Conservation (phyloP, 1,140 invertebrate species). For the Alviniconcha marisindica region DNA sequence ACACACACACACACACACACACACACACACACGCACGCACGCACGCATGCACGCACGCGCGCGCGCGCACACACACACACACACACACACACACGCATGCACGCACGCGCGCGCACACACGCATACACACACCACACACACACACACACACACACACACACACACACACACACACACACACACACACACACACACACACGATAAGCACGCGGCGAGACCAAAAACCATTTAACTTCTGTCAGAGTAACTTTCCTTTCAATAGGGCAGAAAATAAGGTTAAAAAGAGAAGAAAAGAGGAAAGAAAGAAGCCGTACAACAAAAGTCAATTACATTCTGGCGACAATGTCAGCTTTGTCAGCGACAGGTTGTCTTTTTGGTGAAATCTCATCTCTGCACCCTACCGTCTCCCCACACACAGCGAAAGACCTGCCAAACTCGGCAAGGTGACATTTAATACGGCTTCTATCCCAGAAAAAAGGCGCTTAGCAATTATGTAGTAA, state of each 20-base stretch:
- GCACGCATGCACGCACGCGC: too few relatives aligned
- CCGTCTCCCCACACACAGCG: too few relatives aligned
- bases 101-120: not conserved
- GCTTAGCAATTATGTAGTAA: not conserved
- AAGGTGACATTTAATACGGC: too few relatives aligned
- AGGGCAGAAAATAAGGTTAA: not conserved
- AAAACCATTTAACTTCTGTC: not conserved
- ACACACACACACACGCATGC: not conserved
- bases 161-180: not conserved
- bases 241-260: not conserved
- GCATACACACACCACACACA: too few relatives aligned
- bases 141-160: not conserved
- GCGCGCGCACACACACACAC: not conserved
- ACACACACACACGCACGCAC: too few relatives aligned
- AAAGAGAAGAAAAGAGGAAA: slow-evolving; percentile 13
- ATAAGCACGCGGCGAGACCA: not conserved
- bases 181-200: not conserved
- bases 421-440: too few relatives aligned
- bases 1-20: too few relatives aligned
- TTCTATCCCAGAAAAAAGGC: not conserved
- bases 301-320: not conserved
- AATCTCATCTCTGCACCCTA: not conserved
- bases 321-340: not conserved
- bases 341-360: not conserved
- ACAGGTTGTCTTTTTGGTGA: not conserved